Conservation (phyloP, 2,113 vertebrate genomes). For the Barnardius zonarius region DNA sequence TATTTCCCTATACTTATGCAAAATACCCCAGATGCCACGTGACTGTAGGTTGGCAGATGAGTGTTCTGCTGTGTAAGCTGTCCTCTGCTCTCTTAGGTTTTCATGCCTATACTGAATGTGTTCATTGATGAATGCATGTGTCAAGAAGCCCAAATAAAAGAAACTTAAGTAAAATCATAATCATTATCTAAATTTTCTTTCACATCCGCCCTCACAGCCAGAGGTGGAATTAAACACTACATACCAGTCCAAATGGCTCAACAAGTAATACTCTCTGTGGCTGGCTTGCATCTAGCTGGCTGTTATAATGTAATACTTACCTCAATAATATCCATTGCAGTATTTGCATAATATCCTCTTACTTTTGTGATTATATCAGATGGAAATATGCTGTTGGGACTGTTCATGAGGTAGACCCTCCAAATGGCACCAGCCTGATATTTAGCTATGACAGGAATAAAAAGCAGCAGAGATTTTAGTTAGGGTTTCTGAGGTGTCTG, state of each 20-base stretch:
- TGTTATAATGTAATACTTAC: slow-evolving; percentile 61
- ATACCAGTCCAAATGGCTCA: not conserved
- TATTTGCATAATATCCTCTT: slow-evolving; percentile 77
- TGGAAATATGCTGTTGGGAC: slow-evolving; percentile 76
- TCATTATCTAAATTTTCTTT: not conserved
- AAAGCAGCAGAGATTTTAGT: not conserved
- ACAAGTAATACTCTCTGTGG: not conserved
- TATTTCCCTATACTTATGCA: not conserved
- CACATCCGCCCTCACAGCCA: not conserved
- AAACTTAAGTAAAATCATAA: not conserved
- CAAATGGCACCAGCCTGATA: slow-evolving; percentile 79
- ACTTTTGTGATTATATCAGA: slow-evolving; percentile 77
- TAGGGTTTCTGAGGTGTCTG: not conserved
- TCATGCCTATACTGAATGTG: not conserved
- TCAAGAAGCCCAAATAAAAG: not conserved
- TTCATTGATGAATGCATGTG: not conserved
- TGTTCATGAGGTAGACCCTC: slow-evolving; percentile 80
- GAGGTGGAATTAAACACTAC: not conserved
- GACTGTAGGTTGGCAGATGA: not conserved
- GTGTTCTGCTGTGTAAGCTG: not conserved
- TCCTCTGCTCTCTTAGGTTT: not conserved
- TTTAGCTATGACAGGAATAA: slow-evolving; percentile 59
- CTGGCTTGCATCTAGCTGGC: not conserved
- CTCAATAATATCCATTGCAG: slow-evolving; percentile 81
- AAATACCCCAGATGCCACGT: not conserved